Evolutionary conservation across 2,888 invertebrate genomes (phyloP).

Genomic region (Heliothis peltigera): DNA sequence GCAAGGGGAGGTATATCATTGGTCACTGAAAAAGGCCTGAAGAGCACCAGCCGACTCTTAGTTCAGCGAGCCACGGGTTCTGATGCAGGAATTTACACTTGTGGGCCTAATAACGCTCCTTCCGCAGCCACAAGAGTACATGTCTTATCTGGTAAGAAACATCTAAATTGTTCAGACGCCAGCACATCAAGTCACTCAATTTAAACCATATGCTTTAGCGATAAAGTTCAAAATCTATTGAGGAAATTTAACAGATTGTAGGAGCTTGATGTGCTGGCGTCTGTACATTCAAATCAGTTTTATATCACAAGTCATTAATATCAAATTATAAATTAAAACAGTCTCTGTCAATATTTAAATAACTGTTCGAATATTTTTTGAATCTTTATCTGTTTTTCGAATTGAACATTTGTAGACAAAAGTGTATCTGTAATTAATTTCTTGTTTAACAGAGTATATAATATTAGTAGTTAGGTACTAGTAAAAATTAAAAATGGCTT

Average conservation of each 20-base stretch:
- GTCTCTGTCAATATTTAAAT: background rate
- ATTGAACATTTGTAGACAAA: too few species aligned
- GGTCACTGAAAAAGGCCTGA: conserved; percentile 95
- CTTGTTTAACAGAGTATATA: too few species aligned
- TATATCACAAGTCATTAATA: background rate
- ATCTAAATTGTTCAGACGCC: background rate
- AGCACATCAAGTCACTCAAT: too few species aligned
- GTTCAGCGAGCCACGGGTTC: conserved; percentile 94
- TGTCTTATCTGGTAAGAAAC: conserved; percentile 93
- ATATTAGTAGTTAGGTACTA: too few species aligned
- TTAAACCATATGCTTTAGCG: too few species aligned
- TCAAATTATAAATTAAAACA: background rate
- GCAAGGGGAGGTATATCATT: conserved; percentile 96
- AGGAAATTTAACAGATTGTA: too few species aligned
- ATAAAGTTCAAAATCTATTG: too few species aligned
- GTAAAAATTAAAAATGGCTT: too few species aligned
- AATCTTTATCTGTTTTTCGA: too few species aligned
- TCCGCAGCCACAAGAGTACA: conserved; percentile 94
- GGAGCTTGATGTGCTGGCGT: too few species aligned
- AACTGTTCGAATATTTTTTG: background rate
- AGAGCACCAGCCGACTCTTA: conserved; percentile 95
- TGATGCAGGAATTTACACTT: conserved; percentile 96
- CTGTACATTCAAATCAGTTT: too few species aligned
- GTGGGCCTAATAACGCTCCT: conserved; percentile 95
- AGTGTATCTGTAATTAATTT: background rate